These are phyloP conservation scores for Morone saxatilis DNA, from an alignment of 2,113 vertebrate species.

Conservation along the genomic window DNA sequence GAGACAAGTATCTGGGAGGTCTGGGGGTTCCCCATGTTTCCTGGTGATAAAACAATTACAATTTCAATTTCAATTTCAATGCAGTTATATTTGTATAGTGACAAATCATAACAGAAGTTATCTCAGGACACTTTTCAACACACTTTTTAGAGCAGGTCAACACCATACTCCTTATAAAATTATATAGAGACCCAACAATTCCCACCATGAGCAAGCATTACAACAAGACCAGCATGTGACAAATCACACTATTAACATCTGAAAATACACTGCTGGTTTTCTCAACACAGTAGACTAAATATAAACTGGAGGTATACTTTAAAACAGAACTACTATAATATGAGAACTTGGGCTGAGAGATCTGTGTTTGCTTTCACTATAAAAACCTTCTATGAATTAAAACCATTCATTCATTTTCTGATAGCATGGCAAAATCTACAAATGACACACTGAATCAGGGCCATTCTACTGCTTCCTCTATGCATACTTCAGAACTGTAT, in stretches of 20 bases:
- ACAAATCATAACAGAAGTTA: neutral
- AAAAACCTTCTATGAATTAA: neutral
- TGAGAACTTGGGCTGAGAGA: neutral
- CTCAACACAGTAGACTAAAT: neutral
- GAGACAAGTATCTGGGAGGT: conserved; percentile 88
- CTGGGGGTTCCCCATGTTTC: conserved; percentile 87
- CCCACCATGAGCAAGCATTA: no score
- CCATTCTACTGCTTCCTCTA: neutral
- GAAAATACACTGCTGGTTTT: neutral
- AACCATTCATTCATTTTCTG: neutral
- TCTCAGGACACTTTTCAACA: no score
- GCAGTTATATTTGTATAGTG: no score
- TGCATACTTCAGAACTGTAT: neutral
- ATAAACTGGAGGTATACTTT: neutral
- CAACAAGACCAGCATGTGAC: neutral
- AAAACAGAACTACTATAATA: neutral
- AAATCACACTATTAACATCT: neutral
- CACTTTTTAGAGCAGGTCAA: no score
- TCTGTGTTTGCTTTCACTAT: neutral
- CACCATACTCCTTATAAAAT: no score
- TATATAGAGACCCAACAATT: no score
- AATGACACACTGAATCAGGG: neutral
- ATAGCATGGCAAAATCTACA: neutral
- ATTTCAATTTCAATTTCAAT: neutral
- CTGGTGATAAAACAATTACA: conserved; percentile 71